Conservation (phyloP, 2,113 vertebrate genomes). For the Malurus melanocephalus region DNA sequence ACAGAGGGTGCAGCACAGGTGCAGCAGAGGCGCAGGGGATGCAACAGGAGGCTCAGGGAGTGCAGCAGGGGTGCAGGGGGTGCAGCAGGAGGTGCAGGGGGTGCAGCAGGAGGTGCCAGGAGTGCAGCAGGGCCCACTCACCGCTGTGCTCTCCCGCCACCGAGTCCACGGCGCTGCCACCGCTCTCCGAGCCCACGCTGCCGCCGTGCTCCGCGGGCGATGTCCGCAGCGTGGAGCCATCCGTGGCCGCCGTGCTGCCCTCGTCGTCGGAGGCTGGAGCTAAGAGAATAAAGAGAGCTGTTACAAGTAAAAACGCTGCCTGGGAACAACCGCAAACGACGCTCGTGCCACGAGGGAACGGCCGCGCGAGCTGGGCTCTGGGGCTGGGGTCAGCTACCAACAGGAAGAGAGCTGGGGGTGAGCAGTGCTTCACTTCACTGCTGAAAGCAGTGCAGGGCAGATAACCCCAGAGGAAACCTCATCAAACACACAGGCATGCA, state of each 20-base stretch:
- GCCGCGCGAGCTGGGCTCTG: accelerated
- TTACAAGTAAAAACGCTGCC: slow-evolving; percentile 88
- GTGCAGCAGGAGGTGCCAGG: no score
- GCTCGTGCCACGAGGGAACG: neutral
- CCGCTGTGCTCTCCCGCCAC: slow-evolving; percentile 98
- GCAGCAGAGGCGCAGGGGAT: neutral
- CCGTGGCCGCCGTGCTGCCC: slow-evolving; percentile 96
- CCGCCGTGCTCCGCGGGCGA: slow-evolving; percentile 96
- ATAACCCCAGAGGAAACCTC: neutral
- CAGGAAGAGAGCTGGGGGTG: neutral
- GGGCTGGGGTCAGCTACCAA: neutral
- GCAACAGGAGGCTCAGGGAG: neutral
- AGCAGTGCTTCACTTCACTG: neutral
- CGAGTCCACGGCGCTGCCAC: slow-evolving; percentile 94
- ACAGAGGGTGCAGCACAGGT: no score
- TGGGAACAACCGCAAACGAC: slow-evolving; percentile 24
- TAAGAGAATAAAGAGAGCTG: slow-evolving; percentile 95
- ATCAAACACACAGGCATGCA: neutral
- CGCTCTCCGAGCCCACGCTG: slow-evolving; percentile 96
- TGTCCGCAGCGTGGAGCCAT: slow-evolving; percentile 94
- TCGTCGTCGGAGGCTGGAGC: slow-evolving; percentile 98
- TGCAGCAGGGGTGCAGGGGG: neutral
- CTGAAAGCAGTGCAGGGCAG: neutral
- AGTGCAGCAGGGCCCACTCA: slow-evolving; percentile 52
- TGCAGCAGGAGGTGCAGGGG: no score